These are phyloP conservation scores for Tricholauxania praeusta DNA, from an alignment of 2,888 invertebrate genomes.

Conservation along the genomic window DNA sequence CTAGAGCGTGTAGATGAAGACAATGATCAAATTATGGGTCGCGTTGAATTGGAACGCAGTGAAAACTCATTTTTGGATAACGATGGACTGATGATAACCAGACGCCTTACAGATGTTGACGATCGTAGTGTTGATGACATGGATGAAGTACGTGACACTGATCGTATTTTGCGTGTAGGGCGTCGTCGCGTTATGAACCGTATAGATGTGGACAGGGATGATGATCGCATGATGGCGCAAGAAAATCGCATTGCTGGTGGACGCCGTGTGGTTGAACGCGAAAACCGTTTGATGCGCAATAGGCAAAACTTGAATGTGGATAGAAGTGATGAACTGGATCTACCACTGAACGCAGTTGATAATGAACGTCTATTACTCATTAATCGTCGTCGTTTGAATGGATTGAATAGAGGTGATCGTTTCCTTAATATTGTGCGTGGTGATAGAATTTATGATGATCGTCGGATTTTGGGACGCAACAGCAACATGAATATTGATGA, in stretches of 20 bases:
- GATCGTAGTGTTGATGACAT: background rate
- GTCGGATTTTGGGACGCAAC: constrained; percentile 20
- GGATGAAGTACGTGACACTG: constrained; percentile 7
- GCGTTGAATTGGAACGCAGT: constrained; percentile 22
- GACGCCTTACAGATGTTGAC: background rate
- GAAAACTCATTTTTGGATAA: background rate
- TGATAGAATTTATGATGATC: constrained; percentile 42
- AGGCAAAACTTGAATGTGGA: background rate
- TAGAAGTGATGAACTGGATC: background rate
- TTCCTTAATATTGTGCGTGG: constrained; percentile 21
- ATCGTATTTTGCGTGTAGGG: constrained; percentile 25
- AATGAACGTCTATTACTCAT: constrained; percentile 27
- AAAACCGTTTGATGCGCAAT: constrained; percentile 2
- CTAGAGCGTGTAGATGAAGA: background rate
- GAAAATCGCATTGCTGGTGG: constrained; percentile 6
- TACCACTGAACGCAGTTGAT: constrained; percentile 20
- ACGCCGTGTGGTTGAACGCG: background rate
- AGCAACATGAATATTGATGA: constrained; percentile 16
- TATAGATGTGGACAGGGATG: background rate
- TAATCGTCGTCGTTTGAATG: background rate
- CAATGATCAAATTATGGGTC: background rate
- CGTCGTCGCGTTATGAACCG: constrained; percentile 12
- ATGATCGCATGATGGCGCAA: background rate
- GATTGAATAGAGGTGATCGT: constrained; percentile 17
- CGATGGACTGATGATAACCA: background rate